Percentiles rank a stretch among this genome's conserved stretches.
Evolutionary conservation across 2,113 vertebrate species (phyloP).

Genomic region (Zonotrichia leucophrys): DNA sequence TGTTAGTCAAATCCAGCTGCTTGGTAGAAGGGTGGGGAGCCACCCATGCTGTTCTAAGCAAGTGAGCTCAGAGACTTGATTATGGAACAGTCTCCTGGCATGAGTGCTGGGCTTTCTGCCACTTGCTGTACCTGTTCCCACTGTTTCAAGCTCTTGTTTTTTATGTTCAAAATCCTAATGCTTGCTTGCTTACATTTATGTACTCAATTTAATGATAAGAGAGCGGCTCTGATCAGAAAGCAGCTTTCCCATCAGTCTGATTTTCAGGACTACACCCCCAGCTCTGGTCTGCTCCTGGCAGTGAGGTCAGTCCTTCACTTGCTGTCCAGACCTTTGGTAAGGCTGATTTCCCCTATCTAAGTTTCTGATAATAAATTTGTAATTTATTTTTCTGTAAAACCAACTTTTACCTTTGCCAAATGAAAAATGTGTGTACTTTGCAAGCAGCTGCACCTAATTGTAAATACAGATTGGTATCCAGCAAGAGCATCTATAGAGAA

Average conservation of each 20-base stretch:
- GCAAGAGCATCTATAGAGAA: background rate
- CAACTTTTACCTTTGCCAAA: background rate
- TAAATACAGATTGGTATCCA: background rate
- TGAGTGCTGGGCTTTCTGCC: constrained; percentile 5
- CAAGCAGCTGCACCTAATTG: background rate
- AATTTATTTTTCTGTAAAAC: background rate
- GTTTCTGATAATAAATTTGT: background rate
- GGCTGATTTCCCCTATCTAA: background rate
- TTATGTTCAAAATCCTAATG: background rate
- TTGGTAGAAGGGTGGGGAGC: background rate
- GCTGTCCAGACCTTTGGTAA: background rate
- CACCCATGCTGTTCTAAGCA: constrained; percentile 46
- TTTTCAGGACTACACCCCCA: background rate
- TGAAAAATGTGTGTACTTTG: background rate
- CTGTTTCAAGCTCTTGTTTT: background rate
- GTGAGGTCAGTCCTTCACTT: background rate
- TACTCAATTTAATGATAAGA: background rate
- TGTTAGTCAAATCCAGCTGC: constrained; percentile 26
- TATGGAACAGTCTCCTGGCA: constrained; percentile 43
- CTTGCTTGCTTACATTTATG: background rate
- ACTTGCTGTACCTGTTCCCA: constrained; percentile 39
- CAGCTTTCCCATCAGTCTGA: background rate
- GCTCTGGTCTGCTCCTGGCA: background rate
- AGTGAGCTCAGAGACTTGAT: background rate
- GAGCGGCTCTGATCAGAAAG: background rate